A percentile compares a stretch with the other conserved stretches of the same genome.
These are phyloP conservation scores for Python bivittatus DNA, from an alignment of 2,113 vertebrate genomes.

Conservation along the genomic window DNA sequence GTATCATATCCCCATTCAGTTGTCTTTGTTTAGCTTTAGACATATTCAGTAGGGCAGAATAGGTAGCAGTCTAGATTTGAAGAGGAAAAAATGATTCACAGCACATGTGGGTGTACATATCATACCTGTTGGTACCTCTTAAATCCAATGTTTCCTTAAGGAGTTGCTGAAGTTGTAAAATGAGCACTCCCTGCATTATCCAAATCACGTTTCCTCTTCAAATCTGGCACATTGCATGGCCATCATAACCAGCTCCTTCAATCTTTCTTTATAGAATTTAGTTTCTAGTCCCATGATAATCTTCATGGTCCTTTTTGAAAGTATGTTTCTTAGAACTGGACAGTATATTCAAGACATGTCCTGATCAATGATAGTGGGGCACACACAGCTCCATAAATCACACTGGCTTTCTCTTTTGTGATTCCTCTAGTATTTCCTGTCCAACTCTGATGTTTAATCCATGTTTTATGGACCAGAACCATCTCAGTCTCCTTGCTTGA, in stretches of 20 bases:
- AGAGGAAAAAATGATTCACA: background rate
- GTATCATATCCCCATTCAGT: background rate
- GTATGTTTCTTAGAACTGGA: background rate
- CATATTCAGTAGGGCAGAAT: background rate
- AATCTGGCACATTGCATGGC: background rate
- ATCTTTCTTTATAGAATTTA: background rate
- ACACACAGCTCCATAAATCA: background rate
- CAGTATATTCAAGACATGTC: background rate
- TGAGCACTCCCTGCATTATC: background rate
- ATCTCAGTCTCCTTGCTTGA: background rate
- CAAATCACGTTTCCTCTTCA: background rate
- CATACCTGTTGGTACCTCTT: background rate
- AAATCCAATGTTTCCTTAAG: background rate
- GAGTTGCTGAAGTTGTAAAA: background rate
- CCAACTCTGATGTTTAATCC: background rate
- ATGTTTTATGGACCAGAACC: background rate
- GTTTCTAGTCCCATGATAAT: background rate
- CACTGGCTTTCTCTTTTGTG: background rate
- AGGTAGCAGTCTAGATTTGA: background rate
- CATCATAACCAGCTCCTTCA: background rate
- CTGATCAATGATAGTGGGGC: background rate
- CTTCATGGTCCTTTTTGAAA: background rate
- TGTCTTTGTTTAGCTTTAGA: background rate
- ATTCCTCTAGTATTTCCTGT: background rate
- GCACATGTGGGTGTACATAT: background rate